Conservation (phyloP, 37 sponge, comb jelly and placozoan genomes). For the Halisarca cf. caerulea region DNA sequence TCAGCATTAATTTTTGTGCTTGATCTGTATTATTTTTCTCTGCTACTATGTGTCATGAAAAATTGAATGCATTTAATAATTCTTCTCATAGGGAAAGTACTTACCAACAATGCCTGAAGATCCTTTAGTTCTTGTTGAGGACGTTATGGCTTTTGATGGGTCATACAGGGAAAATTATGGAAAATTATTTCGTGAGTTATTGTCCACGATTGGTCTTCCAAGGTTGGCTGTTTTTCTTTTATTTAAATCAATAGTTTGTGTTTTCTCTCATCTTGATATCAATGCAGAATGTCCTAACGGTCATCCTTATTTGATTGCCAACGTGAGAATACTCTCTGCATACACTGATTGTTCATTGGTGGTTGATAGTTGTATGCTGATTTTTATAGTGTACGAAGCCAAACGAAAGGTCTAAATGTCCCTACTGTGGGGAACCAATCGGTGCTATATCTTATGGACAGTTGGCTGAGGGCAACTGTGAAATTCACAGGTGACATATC, state of each 20-base stretch:
- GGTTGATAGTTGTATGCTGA: too few species aligned
- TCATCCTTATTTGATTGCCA: constrained; percentile 10
- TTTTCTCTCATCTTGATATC: too few species aligned
- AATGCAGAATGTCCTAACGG: constrained; percentile 14
- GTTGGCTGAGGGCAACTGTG: neutral
- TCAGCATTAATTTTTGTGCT: too few species aligned
- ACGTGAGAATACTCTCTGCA: neutral
- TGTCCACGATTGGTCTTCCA: too few species aligned
- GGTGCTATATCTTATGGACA: neutral
- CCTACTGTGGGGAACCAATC: neutral
- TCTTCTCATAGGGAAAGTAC: neutral
- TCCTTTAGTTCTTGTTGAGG: neutral
- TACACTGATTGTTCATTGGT: too few species aligned
- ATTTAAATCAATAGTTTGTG: too few species aligned
- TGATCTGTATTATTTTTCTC: too few species aligned
- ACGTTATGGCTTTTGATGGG: constrained; percentile 4
- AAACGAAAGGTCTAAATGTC: neutral
- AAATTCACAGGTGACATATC: neutral
- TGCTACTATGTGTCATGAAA: too few species aligned
- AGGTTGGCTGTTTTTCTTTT: too few species aligned
- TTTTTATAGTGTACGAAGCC: neutral
- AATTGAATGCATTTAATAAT: too few species aligned
- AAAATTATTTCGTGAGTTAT: constrained; percentile 11
- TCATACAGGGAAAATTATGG: neutral
- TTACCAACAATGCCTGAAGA: constrained; percentile 27